These are phyloP conservation scores for Halocynthia aurantium DNA, from an alignment of 23 tunicate species.

Conservation along the genomic window DNA sequence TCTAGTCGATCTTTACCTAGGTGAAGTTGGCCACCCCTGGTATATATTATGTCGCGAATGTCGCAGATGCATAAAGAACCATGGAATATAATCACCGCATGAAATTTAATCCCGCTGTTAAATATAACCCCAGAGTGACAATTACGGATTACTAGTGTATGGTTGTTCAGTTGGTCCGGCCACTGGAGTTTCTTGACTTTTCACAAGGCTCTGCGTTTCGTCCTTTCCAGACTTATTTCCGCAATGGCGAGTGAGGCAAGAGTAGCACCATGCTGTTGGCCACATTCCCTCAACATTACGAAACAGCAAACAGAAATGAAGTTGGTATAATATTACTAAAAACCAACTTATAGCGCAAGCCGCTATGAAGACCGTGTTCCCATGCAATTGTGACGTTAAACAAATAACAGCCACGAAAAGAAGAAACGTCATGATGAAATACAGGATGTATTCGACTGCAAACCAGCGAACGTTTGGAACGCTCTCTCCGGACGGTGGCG, in stretches of 20 bases:
- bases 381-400: slow-evolving; percentile 36
- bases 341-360: slow-evolving; percentile 58
- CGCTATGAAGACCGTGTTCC: slow-evolving; percentile 41
- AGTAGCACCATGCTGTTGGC: slow-evolving; percentile 32
- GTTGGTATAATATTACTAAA: slow-evolving; percentile 22
- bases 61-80: too few species aligned
- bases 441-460: slow-evolving; percentile 55
- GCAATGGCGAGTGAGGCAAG: background rate
- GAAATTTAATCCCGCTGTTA: too few species aligned
- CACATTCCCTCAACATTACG: slow-evolving; percentile 58
- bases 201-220: too few species aligned
- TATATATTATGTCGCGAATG: too few species aligned
- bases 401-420: slow-evolving; percentile 47
- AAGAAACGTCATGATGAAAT: slow-evolving; percentile 29
- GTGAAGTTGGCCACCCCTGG: too few species aligned
- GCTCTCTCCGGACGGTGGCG: slow-evolving; percentile 18
- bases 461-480: slow-evolving; percentile 32
- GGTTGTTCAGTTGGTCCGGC: too few species aligned
- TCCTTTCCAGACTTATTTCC: background rate
- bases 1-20: too few species aligned
- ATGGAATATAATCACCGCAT: too few species aligned
- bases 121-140: too few species aligned
- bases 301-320: slow-evolving; percentile 69
- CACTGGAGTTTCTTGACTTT: too few species aligned
- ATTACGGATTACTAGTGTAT: too few species aligned